Evolutionary conservation across 1,140 invertebrate genomes (phyloP), one percentile per base, ranked within the genome.

Genomic region (Chrysopa pallens): DNA sequence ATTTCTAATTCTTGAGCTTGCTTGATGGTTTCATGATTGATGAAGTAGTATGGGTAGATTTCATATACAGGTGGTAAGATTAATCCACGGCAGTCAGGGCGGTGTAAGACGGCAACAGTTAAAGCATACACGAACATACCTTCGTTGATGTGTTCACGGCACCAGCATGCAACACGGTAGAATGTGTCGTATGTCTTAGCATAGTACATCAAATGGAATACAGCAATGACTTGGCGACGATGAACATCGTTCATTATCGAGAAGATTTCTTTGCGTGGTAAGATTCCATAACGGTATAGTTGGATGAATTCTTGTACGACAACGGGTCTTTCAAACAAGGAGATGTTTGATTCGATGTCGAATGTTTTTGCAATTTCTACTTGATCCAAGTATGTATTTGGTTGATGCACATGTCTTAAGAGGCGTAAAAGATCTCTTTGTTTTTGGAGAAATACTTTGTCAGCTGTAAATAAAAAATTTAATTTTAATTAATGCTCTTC

Each of bases 111-210:
- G 29, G 74, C 73, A 40, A 70, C 59, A 38, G 67, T 72, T 46
- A 75, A 53, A 3, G 73, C 66, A 36, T 69, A 71, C 5, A 67
- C 48, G 52, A 74, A 81, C 44, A 72, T 63, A 17, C 64, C 70
- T 52, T 74, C 65, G 55, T 80, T 80, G 7, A 76, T 51, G 43
- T 73, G 48, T 42, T 59, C 53, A 0, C 58, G 53, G 2, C 60
- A 58, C 55, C 59, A 67, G 5, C 57, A 56, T 2, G 64, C 65
- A 8, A 15, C 31, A 69, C 78, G 48, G 55, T 73, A 70, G 63
- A 80, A 78, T 23, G 68, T 69, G 15, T 72, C 66, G 49, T 69
- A 78, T 55, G 76, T 69, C 46, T 73, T 74, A 38, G 74, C 72
- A 37, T 67, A 69, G 53, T 68, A 73, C 54, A 78, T 69, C 27